Evolutionary conservation across 2,113 vertebrate species (phyloP).

Genomic region (Sinocyclocheilus maitianheensis): DNA sequence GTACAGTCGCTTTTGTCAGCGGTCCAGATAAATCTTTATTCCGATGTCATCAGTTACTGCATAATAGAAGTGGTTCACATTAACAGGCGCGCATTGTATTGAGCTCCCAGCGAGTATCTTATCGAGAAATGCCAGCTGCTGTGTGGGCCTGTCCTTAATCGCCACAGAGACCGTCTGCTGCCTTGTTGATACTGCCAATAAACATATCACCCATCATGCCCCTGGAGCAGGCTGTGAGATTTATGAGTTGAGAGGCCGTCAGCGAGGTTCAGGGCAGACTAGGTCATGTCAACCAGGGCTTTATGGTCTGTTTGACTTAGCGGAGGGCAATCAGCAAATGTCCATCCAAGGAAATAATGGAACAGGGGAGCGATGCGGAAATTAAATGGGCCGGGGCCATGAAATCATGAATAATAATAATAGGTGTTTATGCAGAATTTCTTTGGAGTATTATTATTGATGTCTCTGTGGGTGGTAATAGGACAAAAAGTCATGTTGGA

Average conservation of each 20-base stretch:
- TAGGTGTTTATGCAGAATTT: constrained; percentile 58
- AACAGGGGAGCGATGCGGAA: constrained; percentile 56
- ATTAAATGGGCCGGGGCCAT: constrained; percentile 46
- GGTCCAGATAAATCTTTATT: constrained; percentile 58
- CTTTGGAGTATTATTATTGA: constrained; percentile 37
- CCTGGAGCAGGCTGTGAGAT: constrained; percentile 62
- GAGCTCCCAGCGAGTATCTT: constrained; percentile 61
- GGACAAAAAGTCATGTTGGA: background rate
- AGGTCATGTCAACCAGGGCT: constrained; percentile 59
- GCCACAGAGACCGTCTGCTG: constrained; percentile 65
- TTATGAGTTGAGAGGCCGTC: constrained; percentile 63
- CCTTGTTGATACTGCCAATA: constrained; percentile 74
- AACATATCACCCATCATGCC: constrained; percentile 71
- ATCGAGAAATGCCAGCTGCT: constrained; percentile 68
- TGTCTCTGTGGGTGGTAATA: constrained; percentile 31
- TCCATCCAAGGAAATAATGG: constrained; percentile 61
- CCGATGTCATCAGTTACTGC: constrained; percentile 42
- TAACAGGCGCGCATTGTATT: constrained; percentile 7
- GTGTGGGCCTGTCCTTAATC: constrained; percentile 67
- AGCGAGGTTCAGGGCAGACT: constrained; percentile 59
- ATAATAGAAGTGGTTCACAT: constrained; percentile 41
- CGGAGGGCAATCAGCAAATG: constrained; percentile 62
- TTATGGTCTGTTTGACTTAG: constrained; percentile 69
- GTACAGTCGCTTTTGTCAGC: constrained; percentile 49
- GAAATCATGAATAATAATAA: constrained; percentile 59